Percentiles rank a stretch among this genome's conserved stretches.
These are phyloP conservation scores for Melanotaenia pygmaea DNA, from an alignment of 2,797 vertebrate species.

Conservation along the genomic window DNA sequence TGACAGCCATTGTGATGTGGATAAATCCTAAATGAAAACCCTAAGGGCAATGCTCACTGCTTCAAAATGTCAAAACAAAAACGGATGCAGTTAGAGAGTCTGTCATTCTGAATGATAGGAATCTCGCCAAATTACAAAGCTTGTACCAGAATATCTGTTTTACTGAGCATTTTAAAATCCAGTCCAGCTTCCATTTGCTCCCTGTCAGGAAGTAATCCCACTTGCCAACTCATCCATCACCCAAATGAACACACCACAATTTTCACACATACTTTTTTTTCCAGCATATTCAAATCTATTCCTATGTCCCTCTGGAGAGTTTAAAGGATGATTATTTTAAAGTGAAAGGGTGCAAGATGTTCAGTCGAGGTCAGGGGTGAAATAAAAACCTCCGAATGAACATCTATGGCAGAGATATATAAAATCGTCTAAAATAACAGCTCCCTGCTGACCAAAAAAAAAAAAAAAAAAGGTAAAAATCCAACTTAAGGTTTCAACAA, in stretches of 20 bases:
- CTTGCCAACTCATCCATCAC: conserved; percentile 69
- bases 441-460: neutral
- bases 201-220: conserved; percentile 60
- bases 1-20: conserved; percentile 50
- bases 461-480: conserved; percentile 46
- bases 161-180: conserved; percentile 49
- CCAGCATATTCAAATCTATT: conserved; percentile 59
- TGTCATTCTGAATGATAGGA: conserved; percentile 51
- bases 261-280: conserved; percentile 65
- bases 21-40: conserved; percentile 63
- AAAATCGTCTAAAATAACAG: conserved; percentile 18
- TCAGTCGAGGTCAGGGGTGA: conserved; percentile 37
- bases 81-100: conserved; percentile 44
- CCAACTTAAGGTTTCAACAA: conserved; percentile 38
- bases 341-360: conserved; percentile 24
- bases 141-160: conserved; percentile 41
- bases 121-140: conserved; percentile 49
- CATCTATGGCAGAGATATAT: conserved; percentile 21
- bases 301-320: conserved; percentile 23
- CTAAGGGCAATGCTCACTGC: conserved; percentile 50
- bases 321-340: conserved; percentile 39
- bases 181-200: conserved; percentile 47
- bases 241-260: conserved; percentile 70
- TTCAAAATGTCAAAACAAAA: conserved; percentile 61
- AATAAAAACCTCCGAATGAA: conserved; percentile 26